Percentiles rank a stretch among this genome's conserved stretches.
phyloP scores from a whole-genome alignment of 2,113 vertebrate genomes.

The Malurus elegans region DNA sequence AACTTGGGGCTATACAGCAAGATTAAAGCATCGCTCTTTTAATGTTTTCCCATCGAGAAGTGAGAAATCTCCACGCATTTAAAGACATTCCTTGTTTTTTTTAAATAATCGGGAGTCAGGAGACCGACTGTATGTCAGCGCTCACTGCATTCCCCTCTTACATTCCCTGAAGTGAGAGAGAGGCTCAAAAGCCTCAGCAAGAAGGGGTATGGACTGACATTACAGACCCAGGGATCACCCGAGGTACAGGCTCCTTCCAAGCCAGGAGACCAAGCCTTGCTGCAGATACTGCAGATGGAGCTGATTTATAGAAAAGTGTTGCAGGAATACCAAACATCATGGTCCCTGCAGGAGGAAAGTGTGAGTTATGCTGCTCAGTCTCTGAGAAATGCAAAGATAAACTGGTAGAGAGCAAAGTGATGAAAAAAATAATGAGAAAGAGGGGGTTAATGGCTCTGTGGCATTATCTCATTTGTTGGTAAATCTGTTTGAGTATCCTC shows the following conservation, averaged over 20 bases:
- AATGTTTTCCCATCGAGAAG: not conserved
- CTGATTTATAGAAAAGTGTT: not conserved
- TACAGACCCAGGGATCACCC: not conserved
- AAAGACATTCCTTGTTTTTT: not conserved
- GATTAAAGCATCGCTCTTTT: not conserved
- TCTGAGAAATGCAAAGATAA: not conserved
- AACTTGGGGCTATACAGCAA: not conserved
- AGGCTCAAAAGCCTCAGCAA: not conserved
- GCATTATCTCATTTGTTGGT: not conserved
- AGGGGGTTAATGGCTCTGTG: not conserved
- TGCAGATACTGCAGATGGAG: not conserved
- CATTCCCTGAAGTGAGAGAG: accelerated
- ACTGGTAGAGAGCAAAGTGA: not conserved
- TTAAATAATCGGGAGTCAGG: not conserved
- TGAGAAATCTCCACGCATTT: not conserved
- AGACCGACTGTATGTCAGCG: not conserved
- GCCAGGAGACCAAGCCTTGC: not conserved
- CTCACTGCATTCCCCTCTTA: not conserved
- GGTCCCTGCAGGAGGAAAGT: not conserved
- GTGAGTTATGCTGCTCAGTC: accelerated
- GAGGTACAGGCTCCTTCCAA: not conserved
- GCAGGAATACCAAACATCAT: not conserved
- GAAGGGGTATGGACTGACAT: accelerated
- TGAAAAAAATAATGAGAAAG: not conserved
- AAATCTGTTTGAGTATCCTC: not conserved